Percentiles rank a stretch among this genome's conserved stretches.
These are phyloP conservation scores for Leptopilina boulardi DNA, from an alignment of 1,140 invertebrate species.

Conservation along the genomic window DNA sequence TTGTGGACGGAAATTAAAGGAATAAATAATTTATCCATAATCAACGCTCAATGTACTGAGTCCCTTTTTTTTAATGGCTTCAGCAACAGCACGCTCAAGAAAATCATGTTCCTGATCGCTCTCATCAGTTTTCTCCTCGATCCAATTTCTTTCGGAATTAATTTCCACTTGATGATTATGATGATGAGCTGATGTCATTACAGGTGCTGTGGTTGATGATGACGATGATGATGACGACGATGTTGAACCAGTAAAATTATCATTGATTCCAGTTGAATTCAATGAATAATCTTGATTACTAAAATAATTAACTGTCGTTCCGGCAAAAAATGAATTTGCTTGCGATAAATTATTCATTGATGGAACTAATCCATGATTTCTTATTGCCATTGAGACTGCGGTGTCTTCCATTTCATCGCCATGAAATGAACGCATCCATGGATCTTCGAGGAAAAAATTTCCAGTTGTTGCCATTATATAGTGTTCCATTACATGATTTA, in stretches of 20 bases:
- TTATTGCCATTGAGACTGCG: slow-evolving; percentile 79
- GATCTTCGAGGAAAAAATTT: slow-evolving; percentile 67
- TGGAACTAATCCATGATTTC: slow-evolving; percentile 68
- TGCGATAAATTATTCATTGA: slow-evolving; percentile 73
- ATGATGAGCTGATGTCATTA: neutral
- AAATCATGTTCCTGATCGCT: slow-evolving; percentile 76
- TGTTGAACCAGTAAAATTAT: neutral
- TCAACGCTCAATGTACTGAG: slow-evolving; percentile 77
- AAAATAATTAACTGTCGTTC: slow-evolving; percentile 23
- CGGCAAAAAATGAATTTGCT: slow-evolving; percentile 24
- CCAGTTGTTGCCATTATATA: slow-evolving; percentile 74
- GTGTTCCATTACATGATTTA: slow-evolving; percentile 82
- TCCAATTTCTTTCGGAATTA: slow-evolving; percentile 40
- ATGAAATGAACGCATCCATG: slow-evolving; percentile 76
- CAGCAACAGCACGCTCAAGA: slow-evolving; percentile 81
- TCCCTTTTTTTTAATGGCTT: slow-evolving; percentile 84
- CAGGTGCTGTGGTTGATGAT: neutral
- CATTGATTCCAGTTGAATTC: neutral
- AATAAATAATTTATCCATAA: slow-evolving; percentile 66
- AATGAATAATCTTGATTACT: slow-evolving; percentile 25
- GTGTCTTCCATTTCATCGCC: slow-evolving; percentile 77
- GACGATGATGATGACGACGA: neutral
- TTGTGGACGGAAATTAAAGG: neutral
- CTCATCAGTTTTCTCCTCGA: slow-evolving; percentile 64
- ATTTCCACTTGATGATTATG: neutral